phyloP scores from a whole-genome alignment of 2,797 vertebrate species.

The Chelidonichthys spinosus region DNA sequence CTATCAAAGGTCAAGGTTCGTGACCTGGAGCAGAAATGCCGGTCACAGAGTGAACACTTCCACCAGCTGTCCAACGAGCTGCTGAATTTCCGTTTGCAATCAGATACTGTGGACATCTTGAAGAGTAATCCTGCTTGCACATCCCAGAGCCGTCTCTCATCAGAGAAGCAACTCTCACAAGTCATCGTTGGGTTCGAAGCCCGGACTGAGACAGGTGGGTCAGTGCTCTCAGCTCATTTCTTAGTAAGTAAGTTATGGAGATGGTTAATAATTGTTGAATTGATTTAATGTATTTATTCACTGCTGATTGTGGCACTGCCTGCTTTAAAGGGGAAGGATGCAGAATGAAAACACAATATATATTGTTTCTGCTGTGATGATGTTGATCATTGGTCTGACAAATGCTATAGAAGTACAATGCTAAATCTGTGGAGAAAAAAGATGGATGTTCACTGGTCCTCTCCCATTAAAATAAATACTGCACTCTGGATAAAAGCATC shows the following conservation, averaged over 20 bases:
- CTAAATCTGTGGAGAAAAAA: background rate
- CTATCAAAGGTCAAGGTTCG: conserved; percentile 89
- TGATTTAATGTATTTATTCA: background rate
- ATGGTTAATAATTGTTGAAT: background rate
- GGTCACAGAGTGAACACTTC: conserved; percentile 91
- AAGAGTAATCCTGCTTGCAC: conserved; percentile 58
- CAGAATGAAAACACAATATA: background rate
- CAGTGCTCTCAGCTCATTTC: background rate
- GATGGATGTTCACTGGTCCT: background rate
- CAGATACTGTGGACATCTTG: conserved; percentile 83
- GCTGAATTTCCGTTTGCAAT: conserved; percentile 86
- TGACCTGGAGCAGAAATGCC: conserved; percentile 93
- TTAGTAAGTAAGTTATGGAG: background rate
- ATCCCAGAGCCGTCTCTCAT: conserved; percentile 56
- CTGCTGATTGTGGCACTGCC: background rate
- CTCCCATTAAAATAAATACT: background rate
- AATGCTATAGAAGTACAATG: background rate
- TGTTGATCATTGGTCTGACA: background rate
- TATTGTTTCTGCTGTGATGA: background rate
- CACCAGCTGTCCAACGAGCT: conserved; percentile 90
- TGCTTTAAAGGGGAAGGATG: background rate
- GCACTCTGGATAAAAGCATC: conserved; percentile 43
- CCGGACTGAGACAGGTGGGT: conserved; percentile 86
- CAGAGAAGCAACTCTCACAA: conserved; percentile 77
- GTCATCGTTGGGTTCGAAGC: conserved; percentile 85